Percentiles rank a stretch among this genome's conserved stretches.
Conservation (phyloP, 2,797 vertebrate species). For the Astyanax mexicanus region DNA sequence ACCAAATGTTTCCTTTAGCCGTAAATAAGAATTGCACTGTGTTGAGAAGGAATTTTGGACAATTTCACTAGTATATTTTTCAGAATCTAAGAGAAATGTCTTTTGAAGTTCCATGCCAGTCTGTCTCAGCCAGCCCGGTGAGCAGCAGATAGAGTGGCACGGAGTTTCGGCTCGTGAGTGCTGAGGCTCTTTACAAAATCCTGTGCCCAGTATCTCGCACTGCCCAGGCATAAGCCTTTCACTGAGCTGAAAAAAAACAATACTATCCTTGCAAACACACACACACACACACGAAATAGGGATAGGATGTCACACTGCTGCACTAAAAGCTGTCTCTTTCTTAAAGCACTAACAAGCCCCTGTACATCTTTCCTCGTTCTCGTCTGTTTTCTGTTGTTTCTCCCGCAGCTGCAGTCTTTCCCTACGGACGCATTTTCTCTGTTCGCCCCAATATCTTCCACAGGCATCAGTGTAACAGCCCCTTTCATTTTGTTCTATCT, state of each 20-base stretch:
- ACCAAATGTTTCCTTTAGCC: too few species aligned
- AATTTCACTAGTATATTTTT: not conserved
- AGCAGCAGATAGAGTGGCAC: conserved; percentile 13
- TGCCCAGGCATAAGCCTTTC: conserved; percentile 20
- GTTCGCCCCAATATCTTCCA: conserved; percentile 23
- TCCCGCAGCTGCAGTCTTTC: not conserved
- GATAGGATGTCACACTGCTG: conserved; percentile 34
- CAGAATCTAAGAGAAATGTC: conserved; percentile 5
- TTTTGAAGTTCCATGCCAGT: not conserved
- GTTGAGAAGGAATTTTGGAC: too few species aligned
- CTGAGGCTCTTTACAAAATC: conserved; percentile 14
- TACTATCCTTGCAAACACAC: conserved; percentile 1
- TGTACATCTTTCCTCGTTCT: conserved; percentile 21
- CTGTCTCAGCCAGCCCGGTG: not conserved
- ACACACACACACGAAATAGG: conserved; percentile 21
- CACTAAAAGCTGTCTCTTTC: conserved; percentile 38
- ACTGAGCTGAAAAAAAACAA: conserved; percentile 26
- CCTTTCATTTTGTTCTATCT: conserved; percentile 34
- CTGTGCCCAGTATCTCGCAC: conserved; percentile 11
- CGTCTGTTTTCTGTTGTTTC: conserved; percentile 21
- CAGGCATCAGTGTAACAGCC: conserved; percentile 34
- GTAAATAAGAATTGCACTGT: too few species aligned
- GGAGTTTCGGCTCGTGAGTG: conserved; percentile 10
- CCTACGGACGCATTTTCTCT: conserved; percentile 15
- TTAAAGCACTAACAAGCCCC: conserved; percentile 41